A percentile compares a stretch with the other conserved stretches of the same genome.
phyloP scores from a whole-genome alignment of 2,888 invertebrate species.

The Acanthosoma haemorrhoidale region DNA sequence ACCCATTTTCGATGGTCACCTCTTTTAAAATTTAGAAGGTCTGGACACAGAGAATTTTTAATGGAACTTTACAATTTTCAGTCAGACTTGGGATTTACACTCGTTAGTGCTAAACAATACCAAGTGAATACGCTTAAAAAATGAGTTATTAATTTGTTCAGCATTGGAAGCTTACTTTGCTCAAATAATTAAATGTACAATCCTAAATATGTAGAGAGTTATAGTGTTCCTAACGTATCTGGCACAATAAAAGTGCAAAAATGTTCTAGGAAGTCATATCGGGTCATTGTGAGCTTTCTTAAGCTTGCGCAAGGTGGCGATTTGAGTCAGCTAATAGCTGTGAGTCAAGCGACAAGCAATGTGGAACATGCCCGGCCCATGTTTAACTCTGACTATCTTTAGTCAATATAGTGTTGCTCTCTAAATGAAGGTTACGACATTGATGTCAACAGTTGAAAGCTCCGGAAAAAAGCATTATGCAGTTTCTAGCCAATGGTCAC shows the following conservation, averaged over 20 bases:
- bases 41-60: no score
- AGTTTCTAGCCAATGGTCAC: no score
- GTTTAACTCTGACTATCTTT: conserved; percentile 14
- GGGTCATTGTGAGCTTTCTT: not conserved
- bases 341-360: conserved; percentile 13
- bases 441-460: not conserved
- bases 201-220: no score
- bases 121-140: no score
- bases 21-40: no score
- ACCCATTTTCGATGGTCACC: no score
- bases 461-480: not conserved
- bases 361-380: conserved; percentile 18
- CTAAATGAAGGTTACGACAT: not conserved
- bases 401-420: conserved; percentile 17
- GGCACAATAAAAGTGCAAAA: not conserved
- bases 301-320: conserved; percentile 6
- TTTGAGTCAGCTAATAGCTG: conserved; percentile 12
- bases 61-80: no score
- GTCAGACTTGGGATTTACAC: no score
- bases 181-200: no score
- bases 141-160: no score
- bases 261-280: not conserved
- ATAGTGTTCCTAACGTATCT: not conserved
- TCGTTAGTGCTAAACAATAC: no score
- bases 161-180: no score